Evolutionary conservation across 1,140 invertebrate genomes (phyloP), one percentile per base, ranked within the genome.

Genomic region (Coptotermes formosanus): DNA sequence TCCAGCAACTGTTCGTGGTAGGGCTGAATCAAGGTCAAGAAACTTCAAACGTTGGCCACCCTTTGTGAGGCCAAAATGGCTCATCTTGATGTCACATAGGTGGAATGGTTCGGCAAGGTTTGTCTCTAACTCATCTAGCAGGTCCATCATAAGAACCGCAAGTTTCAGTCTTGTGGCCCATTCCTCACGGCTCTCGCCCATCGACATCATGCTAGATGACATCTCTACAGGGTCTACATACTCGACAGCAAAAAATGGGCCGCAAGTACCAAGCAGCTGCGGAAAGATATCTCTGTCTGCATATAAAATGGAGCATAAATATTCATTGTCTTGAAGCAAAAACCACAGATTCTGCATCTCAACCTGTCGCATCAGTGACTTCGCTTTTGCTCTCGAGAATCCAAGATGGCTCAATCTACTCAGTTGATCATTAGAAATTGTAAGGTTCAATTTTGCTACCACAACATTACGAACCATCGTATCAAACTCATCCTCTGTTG

Each of bases 41-140:
- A 94, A 93, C 90, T 94, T 93, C 25, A 94, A 87, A 87, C 90
- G 92, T 48, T 91, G 91, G 6, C 91, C 91, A 69, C 92, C 91
- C 7, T 90, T 89, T 19, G 92, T 90, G 0, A 94, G 86, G 9
- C 94, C 94, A 90, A 95, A 95, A 89, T 95, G 93, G 81, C 93
- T 92, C 44, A 93, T 91, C 90, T 95, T 94, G 0, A 95, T 91
- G 89, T 95, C 94, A 90, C 95, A 95, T 6, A 95, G 89, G 88
- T 94, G 91, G 69, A 95, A 90, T 9, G 92, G 92, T 88, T 95
- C 92, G 16, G 91, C 90, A 86, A 94, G 92, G 83, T 90, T 90
- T 16, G 89, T 91, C 38, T 95, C 93, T 30, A 95, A 88, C 85
- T 93, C 92, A 45, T 93, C 91, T 7, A 95, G 88, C 25, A 95